Evolutionary conservation across 2,797 vertebrate species (phyloP), one percentile per base, ranked within the genome.

Genomic region (Rhadinocentrus ornatus): DNA sequence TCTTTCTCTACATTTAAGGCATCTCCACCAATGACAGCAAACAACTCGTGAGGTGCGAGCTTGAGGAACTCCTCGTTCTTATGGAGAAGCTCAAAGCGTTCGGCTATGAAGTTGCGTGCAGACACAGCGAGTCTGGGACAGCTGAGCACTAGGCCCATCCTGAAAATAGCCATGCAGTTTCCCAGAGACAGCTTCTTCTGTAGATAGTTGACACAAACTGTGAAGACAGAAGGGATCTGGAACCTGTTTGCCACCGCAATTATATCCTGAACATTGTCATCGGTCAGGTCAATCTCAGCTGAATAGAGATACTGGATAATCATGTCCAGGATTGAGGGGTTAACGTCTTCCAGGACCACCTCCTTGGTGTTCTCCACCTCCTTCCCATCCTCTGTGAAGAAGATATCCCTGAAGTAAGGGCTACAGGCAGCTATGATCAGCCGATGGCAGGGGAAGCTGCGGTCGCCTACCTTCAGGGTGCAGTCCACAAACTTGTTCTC

Each of bases 401-500:
- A 99, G 77, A 97, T 95, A 88, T 99, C 98, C 82, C 97, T 94
- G 93, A 99, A 99, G 88, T 99, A 99, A n/a, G 98, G 98, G 83
- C 98, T 99, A 82, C 98, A 99, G 56, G 98, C 98, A 0, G 98
- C 97, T 90, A 99, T 93, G 92, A 99, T 98, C 72, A 99, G 88
- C 77, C 97, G 95, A 86, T 99, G 98, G 91, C 98, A 99, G 27
- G 98, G 97, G 69, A 99, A 93, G 88, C 94, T 96, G 87, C 94
- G 96, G 91, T 98, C 96, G 15, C 96, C 97, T 34, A 99, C 97
- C 93, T 99, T 98, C 48, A 99, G 92, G 71, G 95, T 96, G 87
- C 98, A 99, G 91, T 99, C 98, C 88, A 99, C 93, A 88, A 99
- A 99, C 88, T 97, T 99, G 92, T 98, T 98, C 92, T 99, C 97